Base-by-base conservation (phyloP, 2,113 vertebrate species). In the Okapia johnstoni region DNA sequence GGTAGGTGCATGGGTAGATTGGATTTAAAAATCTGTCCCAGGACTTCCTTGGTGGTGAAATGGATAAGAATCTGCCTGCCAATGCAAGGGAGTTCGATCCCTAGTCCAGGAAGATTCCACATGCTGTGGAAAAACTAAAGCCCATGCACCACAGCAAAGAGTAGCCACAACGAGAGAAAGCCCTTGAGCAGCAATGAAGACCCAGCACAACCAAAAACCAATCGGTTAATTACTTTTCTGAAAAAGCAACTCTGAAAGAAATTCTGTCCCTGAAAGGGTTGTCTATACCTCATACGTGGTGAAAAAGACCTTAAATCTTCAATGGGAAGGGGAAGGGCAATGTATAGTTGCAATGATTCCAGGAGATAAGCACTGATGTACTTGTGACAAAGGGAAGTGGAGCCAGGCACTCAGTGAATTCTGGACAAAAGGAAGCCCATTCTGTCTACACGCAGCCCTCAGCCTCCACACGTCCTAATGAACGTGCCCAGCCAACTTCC, bases 391-490 rank as follows among this genome's bases (percentile, higher is more conserved):
- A 36, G 54, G 58, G n/a, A 4, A 92, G 5, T 9, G 43, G 36
- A 25, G 15, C 40, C 15, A 26, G 48, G 54, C 19, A 0, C 26
- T 40, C 11, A 21, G 4, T 28, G 16, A 58, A 21, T 1, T 2
- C 16, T 6, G 3, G 88, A 30, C 23, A 5, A 9, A 60, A 26
- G 0, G 12, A 40, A 25, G 14, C 23, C 7, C 23, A 30, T 46
- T 43, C 30, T 5, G 2, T n/a, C 28, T 36, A 0, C 0, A 2
- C 1, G 2, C 54, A 60, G 21, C 40, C 63, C 7, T 70, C 19
- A 8, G 14, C 43, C 4, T 19, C 9, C 55, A 14, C 21, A 6
- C 0, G 3, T 23, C 1, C 46, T 13, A 7, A 26, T 6, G 12
- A 13, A 1, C 0, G 15, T 1, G 17, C 48, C 36, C 48, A 43